Base-by-base conservation (phyloP, 2,797 vertebrate species). In the Catostomus latipinnis region DNA sequence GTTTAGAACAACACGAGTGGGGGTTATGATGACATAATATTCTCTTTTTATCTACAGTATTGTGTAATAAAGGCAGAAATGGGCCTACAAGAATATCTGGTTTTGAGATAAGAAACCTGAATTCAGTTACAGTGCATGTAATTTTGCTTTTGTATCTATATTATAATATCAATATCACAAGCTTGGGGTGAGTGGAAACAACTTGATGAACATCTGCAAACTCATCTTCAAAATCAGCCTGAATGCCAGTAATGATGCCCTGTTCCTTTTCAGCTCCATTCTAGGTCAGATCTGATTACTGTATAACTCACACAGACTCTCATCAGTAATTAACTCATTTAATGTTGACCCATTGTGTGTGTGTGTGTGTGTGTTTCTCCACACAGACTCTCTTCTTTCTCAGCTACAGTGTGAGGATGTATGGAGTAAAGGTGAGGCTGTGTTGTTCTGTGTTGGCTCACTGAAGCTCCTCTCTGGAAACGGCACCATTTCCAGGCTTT, bases 191-290 rank as follows among this genome's bases (percentile, higher is more conserved):
- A 95, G 94, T 82, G 95, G 97, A 85, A 98, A 94, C 90, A 98
- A 96, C 92, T 94, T 99, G 85, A 94, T 99, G 57, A 95, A 94
- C 90, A 95, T 95, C 91, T 99, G 96, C 92, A 99, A 97, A 83
- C 96, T 99, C 80, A 82, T 96, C 87, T 99, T 97, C 92, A 96
- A 96, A 93, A 95, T 98, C 88, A 97, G 97, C 90, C 94, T 92
- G 86, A 95, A 87, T 62, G 93, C 96, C 88, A 93, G 89, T 89
- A 97, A 99, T 8, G 94, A 98, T 83, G 45, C 14, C 81, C 88
- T 98, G 49, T 88, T 99, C 88, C 93, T 95, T 87, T 93, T 90
- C 78, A 93, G 91, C 82, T 84, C 89, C 2, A 90, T 98, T 83
- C 87, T 96, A 81, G 96, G 97, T 97, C 86, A 88, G 94, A 88